Evolutionary conservation across 2,113 vertebrate genomes (phyloP), one percentile per base, ranked within the genome.

Genomic region (Tiliqua scincoides): DNA sequence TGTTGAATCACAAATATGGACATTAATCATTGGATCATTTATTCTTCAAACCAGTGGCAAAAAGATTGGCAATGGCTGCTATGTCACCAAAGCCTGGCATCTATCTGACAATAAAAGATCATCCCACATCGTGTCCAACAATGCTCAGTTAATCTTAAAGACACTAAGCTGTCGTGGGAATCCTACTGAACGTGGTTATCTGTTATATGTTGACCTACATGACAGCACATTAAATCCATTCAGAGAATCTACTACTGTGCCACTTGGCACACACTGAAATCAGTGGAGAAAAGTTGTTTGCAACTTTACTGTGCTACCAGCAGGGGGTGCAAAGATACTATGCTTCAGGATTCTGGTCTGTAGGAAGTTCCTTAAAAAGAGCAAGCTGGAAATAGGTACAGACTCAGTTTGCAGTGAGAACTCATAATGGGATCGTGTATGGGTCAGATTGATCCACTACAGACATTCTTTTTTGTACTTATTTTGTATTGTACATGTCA

Each of bases 291-390:
- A 15, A 67, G 27, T 63, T 77, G 30, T 2, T 52, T 52, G 52
- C 10, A 73, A 27, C 48, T 11, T 73, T 30, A 30, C 1, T 21
- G 10, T 73, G 25, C 1, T 79, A 70, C 12, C 96, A 91, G 92
- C 92, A 96, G 96, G 85, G 95, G 96, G 96, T 93, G 86, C 88
- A 91, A 93, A 91, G 78, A 83, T 85, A 27, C 94, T 86, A 18
- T 37, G 1, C 48, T 87, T 62, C 57, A 68, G 18, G 32, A 12
- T 7, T 61, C 40, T 10, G n/a, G 18, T 11, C 72, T 82, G 30
- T 0, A 0, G 35, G 10, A 37, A 52, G 11, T 62, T 77, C 73
- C 40, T 14, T 40, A 0, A 0, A 1, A 0, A 1, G 71, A 2
- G 7, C 73, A n/a, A 11, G 30, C 23, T 0, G 27, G 40, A 48